A percentile compares a stretch with the other conserved stretches of the same genome.
These are phyloP conservation scores for Pristiophorus japonicus DNA, from an alignment of 2,113 vertebrate species.

Conservation along the genomic window DNA sequence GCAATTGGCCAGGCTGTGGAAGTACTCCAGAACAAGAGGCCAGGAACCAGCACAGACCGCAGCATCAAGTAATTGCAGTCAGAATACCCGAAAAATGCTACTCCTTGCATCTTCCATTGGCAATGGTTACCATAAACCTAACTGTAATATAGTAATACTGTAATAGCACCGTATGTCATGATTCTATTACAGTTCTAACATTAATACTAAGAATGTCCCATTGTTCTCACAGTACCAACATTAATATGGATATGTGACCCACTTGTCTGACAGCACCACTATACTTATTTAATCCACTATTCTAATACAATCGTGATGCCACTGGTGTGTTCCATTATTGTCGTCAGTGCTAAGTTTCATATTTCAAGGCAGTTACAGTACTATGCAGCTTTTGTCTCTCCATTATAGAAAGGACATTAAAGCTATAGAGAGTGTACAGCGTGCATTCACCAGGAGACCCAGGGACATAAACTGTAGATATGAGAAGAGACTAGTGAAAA, in stretches of 20 bases:
- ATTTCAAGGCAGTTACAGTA: neutral
- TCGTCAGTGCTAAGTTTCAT: neutral
- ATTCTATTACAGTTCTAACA: neutral
- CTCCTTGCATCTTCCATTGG: neutral
- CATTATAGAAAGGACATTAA: neutral
- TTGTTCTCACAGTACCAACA: too few species aligned
- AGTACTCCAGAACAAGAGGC: neutral
- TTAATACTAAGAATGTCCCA: too few species aligned
- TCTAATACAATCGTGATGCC: neutral
- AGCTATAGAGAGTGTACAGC: too few species aligned
- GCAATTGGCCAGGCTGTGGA: neutral
- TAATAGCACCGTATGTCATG: neutral
- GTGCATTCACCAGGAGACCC: too few species aligned
- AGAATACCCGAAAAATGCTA: neutral
- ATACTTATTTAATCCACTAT: neutral
- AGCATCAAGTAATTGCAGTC: neutral
- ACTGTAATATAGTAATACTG: neutral
- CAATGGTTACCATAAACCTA: neutral
- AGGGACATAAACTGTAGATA: too few species aligned
- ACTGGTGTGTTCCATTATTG: neutral
- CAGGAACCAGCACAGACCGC: neutral
- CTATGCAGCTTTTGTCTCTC: neutral
- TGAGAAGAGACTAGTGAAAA: too few species aligned
- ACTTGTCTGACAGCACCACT: neutral
- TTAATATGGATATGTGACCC: neutral